These are phyloP conservation scores for Vulpes ferrilata DNA, from an alignment of 2,113 vertebrate species.

Conservation along the genomic window DNA sequence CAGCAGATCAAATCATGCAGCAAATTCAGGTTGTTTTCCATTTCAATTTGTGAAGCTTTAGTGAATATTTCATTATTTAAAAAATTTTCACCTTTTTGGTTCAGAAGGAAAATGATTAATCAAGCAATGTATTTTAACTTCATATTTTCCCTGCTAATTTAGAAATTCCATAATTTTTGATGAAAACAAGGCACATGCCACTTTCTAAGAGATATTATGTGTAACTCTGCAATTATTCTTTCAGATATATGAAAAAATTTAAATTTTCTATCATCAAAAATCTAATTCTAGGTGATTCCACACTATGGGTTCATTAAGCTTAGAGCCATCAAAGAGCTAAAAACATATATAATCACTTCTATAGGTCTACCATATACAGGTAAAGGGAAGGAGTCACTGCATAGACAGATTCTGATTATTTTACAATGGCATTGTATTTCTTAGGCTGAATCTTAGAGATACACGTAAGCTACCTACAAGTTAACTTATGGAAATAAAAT, in stretches of 20 bases:
- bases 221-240: conserved; percentile 26
- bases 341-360: not conserved
- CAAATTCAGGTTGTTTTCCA: conserved; percentile 7
- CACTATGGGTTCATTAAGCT: conserved; percentile 68
- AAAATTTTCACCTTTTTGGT: not conserved
- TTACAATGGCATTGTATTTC: not conserved
- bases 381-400: not conserved
- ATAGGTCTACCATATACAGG: not conserved
- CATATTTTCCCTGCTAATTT: not conserved
- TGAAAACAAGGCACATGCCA: not conserved
- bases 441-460: not conserved
- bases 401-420: conserved; percentile 16
- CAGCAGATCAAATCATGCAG: conserved; percentile 4
- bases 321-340: conserved; percentile 61
- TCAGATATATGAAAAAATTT: not conserved
- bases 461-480: not conserved
- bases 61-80: conserved; percentile 25
- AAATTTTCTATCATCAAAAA: not conserved
- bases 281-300: conserved; percentile 76
- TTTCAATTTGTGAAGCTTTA: conserved; percentile 7
- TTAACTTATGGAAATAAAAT: not conserved
- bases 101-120: conserved; percentile 12
- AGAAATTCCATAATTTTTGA: not conserved
- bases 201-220: not conserved
- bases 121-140: conserved; percentile 1